Conservation (phyloP, 2,888 invertebrate species). For the Tenthredo notha region DNA sequence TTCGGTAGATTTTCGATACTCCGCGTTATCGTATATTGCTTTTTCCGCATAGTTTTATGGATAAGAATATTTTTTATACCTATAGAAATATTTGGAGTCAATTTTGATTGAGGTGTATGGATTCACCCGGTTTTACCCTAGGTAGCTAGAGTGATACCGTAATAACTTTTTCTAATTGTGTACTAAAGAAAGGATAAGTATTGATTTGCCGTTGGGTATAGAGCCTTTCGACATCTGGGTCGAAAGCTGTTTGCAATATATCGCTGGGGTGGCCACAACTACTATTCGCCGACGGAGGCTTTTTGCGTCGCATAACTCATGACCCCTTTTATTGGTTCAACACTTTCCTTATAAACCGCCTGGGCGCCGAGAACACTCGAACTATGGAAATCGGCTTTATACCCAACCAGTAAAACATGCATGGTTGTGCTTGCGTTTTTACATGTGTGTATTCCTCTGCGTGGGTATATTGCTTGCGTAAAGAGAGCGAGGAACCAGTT, state of each 20-base stretch:
- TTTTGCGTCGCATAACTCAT: conserved; percentile 43
- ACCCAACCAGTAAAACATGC: neutral
- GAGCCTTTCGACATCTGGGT: conserved; percentile 34
- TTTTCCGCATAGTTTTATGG: neutral
- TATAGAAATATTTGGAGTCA: neutral
- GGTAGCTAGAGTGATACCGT: neutral
- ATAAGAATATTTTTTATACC: no score
- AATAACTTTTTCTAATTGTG: conserved; percentile 30
- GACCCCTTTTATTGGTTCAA: conserved; percentile 43
- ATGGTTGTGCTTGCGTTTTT: neutral
- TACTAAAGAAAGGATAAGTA: conserved; percentile 32
- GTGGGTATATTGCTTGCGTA: neutral
- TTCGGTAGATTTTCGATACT: neutral
- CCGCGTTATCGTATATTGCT: neutral
- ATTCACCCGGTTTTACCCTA: neutral
- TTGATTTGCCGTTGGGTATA: conserved; percentile 29
- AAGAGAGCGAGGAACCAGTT: conserved; percentile 15
- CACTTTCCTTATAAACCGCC: conserved; percentile 42
- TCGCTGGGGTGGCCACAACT: conserved; percentile 34
- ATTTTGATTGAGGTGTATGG: neutral
- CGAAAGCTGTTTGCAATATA: conserved; percentile 42
- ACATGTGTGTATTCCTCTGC: neutral
- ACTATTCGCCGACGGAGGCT: conserved; percentile 39
- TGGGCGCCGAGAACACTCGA: conserved; percentile 16
- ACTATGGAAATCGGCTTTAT: conserved; percentile 36